Base-by-base conservation (phyloP, 2,113 vertebrate species). In the Sinocyclocheilus grahami region DNA sequence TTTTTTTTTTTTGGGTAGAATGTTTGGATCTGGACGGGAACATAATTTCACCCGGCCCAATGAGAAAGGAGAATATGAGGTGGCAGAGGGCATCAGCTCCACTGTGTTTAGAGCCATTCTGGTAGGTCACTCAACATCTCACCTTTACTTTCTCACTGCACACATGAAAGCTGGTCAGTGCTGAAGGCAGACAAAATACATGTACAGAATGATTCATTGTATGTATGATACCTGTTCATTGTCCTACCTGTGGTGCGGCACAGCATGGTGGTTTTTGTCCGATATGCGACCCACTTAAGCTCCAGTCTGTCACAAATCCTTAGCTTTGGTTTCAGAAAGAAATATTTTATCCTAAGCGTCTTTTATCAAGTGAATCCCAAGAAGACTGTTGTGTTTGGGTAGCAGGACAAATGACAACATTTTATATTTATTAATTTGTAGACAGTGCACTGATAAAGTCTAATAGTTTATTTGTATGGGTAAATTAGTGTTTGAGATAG, bases 21-120 rank as follows among this genome's bases (percentile, higher is more conserved):
- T 99, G 98, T 99, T 99, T 96, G 97, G 98, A 83, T 99, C 98
- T 78, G 98, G 98, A 88, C 94, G 98, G 94, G 98, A 99, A 92
- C 97, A 99, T 92, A 99, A 99, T 89, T 99, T 99, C 82, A 99
- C 98, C 53, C 96, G 98, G 76, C 98, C 98, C 79, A 99, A 99
- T 84, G 98, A 99, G 87, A 99, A 99, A 89, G 98, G 98, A 86
- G 98, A 99, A 87, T 99, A 95, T 60, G 98, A 99, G 86, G 98
- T 99, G 77, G 98, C 98, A 30, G 98, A 99, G 89, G 98, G 98
- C 90, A 99, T 99, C 93, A 98, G 97, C 88, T 99, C 97, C 67
- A 99, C 98, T 53, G 98, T 99, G 83, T 99, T 99, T 92, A 93
- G 98, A 91, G 97, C 98, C 89, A 99, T 99, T 92, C 92, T 99